These are phyloP conservation scores for Scrobipalpa costella DNA, from an alignment of 2,888 invertebrate species.

Conservation along the genomic window DNA sequence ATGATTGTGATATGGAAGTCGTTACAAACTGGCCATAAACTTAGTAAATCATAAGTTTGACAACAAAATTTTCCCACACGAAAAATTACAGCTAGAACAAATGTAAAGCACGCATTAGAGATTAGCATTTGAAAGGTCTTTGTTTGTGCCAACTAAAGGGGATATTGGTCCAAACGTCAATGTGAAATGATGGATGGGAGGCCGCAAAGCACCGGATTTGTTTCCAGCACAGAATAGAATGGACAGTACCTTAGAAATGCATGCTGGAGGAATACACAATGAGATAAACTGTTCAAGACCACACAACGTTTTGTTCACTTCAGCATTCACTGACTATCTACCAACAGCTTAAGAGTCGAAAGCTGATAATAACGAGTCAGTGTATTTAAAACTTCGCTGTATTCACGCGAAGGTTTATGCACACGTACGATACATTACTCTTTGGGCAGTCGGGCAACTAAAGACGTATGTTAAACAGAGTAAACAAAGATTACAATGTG, in stretches of 20 bases:
- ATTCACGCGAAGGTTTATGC: not conserved
- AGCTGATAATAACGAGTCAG: not conserved
- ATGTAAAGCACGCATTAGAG: conserved; percentile 70
- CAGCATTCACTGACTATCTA: not conserved
- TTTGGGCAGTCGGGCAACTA: conserved; percentile 21
- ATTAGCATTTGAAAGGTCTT: conserved; percentile 78
- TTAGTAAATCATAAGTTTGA: not conserved
- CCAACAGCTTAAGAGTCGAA: not conserved
- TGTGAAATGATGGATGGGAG: conserved; percentile 75
- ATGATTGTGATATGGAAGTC: not conserved
- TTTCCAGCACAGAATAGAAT: conserved; percentile 77
- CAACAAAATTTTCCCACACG: conserved; percentile 24
- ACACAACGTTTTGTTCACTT: conserved; percentile 3
- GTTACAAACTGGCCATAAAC: not conserved
- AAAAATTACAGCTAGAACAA: conserved; percentile 57
- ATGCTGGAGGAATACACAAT: conserved; percentile 71
- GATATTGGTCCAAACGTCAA: conserved; percentile 57
- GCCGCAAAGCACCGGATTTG: conserved; percentile 72
- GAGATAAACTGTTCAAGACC: conserved; percentile 12
- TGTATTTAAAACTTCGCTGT: conserved; percentile 8
- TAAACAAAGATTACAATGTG: conserved; percentile 17
- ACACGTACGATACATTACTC: conserved; percentile 23
- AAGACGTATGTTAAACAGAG: conserved; percentile 14
- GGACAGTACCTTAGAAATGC: conserved; percentile 63
- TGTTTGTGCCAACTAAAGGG: conserved; percentile 70